Conservation (phyloP, 2,888 invertebrate species). For the Stenoptilia bipunctidactyla region DNA sequence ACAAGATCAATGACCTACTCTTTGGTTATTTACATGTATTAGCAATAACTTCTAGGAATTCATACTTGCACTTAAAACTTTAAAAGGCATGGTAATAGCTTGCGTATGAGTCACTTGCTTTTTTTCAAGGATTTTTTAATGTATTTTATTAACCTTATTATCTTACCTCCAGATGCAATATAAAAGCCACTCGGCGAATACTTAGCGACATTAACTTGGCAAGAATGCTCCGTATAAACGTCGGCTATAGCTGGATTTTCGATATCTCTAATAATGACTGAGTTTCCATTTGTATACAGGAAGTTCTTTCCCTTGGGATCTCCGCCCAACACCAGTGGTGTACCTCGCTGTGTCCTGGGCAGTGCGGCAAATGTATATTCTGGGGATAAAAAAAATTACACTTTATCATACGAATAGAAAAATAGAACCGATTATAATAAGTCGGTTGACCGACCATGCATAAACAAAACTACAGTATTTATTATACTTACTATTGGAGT, state of each 20-base stretch:
- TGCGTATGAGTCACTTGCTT: no score
- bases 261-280: conserved; percentile 96
- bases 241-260: conserved; percentile 96
- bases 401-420: background rate
- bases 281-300: conserved; percentile 97
- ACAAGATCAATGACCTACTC: no score
- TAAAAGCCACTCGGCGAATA: conserved; percentile 98
- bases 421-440: background rate
- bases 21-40: no score
- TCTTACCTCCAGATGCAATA: conserved; percentile 95
- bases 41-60: no score
- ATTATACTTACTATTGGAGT: conserved; percentile 58
- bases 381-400: conserved; percentile 39
- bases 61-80: no score
- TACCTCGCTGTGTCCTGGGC: conserved; percentile 94
- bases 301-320: conserved; percentile 98
- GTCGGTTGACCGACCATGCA: conserved; percentile 4
- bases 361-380: conserved; percentile 93
- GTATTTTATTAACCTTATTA: no score
- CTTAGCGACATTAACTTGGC: conserved; percentile 95
- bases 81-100: no score
- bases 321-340: conserved; percentile 92
- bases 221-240: conserved; percentile 97
- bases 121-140: no score
- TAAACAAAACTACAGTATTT: conserved; percentile 9